Evolutionary conservation across 2,888 invertebrate genomes (phyloP).

Genomic region (Kryphioiulus occultus): DNA sequence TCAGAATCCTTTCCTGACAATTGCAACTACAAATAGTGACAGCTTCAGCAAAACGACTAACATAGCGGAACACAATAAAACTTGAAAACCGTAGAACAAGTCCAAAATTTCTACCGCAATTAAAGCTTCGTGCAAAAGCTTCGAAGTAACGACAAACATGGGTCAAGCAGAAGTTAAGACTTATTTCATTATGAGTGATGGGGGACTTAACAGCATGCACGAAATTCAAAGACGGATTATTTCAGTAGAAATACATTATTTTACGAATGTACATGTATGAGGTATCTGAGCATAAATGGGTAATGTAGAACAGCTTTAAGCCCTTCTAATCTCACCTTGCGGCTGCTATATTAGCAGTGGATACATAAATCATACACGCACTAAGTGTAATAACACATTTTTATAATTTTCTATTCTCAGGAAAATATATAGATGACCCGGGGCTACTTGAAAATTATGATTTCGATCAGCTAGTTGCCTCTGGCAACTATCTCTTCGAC

Average conservation of each 20-base stretch:
- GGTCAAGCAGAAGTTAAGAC: background rate
- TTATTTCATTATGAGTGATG: background rate
- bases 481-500: background rate
- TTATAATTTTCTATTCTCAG: constrained; percentile 11
- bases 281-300: background rate
- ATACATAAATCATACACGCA: background rate
- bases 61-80: background rate
- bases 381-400: background rate
- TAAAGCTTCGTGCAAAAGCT: background rate
- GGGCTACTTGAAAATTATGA: background rate
- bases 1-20: too few species aligned
- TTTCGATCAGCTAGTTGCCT: background rate
- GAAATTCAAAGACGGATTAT: background rate
- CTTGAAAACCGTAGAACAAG: background rate
- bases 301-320: background rate
- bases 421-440: background rate
- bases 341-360: background rate
- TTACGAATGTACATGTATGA: background rate
- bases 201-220: background rate
- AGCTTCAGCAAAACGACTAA: too few species aligned
- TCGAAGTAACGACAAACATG: background rate
- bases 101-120: background rate
- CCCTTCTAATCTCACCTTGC: background rate
- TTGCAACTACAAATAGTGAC: too few species aligned
- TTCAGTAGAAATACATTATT: background rate